Conservation (phyloP, 2,888 invertebrate genomes). For the Dugesia japonica region DNA sequence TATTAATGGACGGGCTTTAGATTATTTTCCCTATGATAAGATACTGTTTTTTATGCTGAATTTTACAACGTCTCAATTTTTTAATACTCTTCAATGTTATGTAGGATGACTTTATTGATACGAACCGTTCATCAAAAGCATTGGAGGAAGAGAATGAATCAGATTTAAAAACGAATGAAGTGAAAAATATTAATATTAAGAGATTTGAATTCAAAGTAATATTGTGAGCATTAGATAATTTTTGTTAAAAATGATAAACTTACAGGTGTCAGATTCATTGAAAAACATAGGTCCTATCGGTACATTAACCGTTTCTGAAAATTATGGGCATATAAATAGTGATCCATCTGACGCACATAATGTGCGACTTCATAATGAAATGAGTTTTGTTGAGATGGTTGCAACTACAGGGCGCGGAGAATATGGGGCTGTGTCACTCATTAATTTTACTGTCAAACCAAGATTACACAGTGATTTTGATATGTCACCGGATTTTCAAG, state of each 20-base stretch:
- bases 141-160: background rate
- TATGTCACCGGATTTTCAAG: background rate
- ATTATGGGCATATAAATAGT: background rate
- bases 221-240: background rate
- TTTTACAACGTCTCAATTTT: too few species aligned
- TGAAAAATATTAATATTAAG: background rate
- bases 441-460: background rate
- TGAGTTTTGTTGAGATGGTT: conserved; percentile 4
- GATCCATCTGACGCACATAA: background rate
- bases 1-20: too few species aligned
- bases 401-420: background rate
- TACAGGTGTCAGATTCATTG: background rate
- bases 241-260: background rate
- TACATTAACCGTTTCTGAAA: background rate
- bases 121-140: background rate
- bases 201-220: background rate
- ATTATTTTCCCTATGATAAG: too few species aligned
- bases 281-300: background rate
- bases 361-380: background rate
- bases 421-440: background rate
- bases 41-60: too few species aligned
- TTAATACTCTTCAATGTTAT: background rate
- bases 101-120: background rate
- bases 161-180: background rate
- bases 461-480: background rate